Evolutionary conservation across 1,140 invertebrate species (phyloP), one percentile per base, ranked within the genome.

Genomic region (Orius insidiosus): DNA sequence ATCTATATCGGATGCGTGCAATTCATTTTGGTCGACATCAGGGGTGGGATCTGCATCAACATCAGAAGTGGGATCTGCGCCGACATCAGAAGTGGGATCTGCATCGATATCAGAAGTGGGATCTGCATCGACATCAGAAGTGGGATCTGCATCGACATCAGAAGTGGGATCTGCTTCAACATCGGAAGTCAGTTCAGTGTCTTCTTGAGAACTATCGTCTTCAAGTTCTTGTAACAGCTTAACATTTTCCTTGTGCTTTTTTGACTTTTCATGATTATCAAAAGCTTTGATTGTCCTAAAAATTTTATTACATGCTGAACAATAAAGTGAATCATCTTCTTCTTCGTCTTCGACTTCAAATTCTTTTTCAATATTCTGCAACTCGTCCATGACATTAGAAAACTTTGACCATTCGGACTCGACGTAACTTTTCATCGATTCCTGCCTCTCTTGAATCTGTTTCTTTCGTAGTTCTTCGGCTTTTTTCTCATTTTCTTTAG

Each of bases 251-350:
- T 78, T 81, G 58, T 96, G 92, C 58, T 90, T 94, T n/a, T 59
- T 86, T 93, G 89, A 94, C 47, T 82, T 82, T 59, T 94, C 85
- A 59, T 96, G 92, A 67, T 94, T 96, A 44, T 70, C 69, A 63
- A 86, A 87, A n/a, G 87, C 78, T 63, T 87, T 89, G 5, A 78
- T 68, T 53, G 83, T 92, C 65, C 87, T 88, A 54, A 95, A 94
- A n/a, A 80, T 57, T 66, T 93, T 94, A 60, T 86, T 86, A 57
- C 90, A 96, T 13, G 86, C 87, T 15, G 84, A 72, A 63, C 89
- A 96, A 59, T 85, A 93, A 1, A 87, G 61, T 52, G 69, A 65
- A 56, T 66, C 62, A 37, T 63, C 54, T 3, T 58, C 52, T 3
- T 57, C 54, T 24, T 65, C 63, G 10, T 60, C 59, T 3, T 64